phyloP scores from a whole-genome alignment of 2,113 vertebrate genomes.

The Stegostoma tigrinum region DNA sequence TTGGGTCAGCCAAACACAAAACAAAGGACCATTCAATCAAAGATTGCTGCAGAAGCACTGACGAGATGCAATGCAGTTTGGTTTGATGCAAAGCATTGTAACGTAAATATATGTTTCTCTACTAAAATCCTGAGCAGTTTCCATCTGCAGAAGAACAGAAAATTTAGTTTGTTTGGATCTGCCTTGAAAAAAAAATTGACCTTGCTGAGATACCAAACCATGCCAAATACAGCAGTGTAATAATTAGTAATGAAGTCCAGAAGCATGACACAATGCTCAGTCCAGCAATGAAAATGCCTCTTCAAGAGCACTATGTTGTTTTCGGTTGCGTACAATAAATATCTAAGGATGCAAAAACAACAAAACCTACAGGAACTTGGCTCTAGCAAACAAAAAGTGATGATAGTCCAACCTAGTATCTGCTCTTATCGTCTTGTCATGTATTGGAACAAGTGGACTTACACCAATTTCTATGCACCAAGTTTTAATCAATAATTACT shows the following conservation, averaged over 20 bases:
- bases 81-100: not conserved
- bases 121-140: not conserved
- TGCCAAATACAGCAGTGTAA: not conserved
- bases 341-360: not conserved
- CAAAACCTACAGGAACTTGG: not conserved
- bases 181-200: not conserved
- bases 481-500: not conserved
- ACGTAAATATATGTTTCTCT: not conserved
- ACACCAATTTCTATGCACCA: not conserved
- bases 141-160: not conserved
- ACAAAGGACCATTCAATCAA: not conserved
- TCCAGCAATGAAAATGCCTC: not conserved
- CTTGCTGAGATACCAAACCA: not conserved
- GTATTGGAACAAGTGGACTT: not conserved
- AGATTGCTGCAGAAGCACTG: not conserved
- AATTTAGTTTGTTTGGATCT: not conserved
- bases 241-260: not conserved
- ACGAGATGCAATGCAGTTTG: not conserved
- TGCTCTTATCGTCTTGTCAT: not conserved
- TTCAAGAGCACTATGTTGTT: not conserved
- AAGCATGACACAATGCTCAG: not conserved
- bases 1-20: not conserved
- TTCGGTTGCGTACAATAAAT: not conserved
- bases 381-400: not conserved
- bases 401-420: not conserved